Conservation (phyloP, 2,888 invertebrate genomes). For the Tinea semifulvella region DNA sequence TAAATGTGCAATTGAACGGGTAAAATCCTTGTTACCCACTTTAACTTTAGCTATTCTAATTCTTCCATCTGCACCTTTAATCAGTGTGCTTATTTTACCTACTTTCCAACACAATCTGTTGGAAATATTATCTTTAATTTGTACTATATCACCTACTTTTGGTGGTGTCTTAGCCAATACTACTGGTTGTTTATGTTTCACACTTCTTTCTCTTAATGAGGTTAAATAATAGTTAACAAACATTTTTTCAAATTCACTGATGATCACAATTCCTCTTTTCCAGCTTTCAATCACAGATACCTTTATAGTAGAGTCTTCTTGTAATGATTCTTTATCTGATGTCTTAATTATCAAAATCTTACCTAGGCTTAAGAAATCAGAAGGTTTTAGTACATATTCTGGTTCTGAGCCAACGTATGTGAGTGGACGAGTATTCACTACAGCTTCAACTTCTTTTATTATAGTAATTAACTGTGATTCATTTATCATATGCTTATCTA, state of each 20-base stretch:
- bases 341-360: neutral
- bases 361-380: constrained; percentile 15
- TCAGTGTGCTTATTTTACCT: constrained; percentile 6
- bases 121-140: constrained; percentile 15
- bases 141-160: constrained; percentile 14
- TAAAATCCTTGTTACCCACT: constrained; percentile 11
- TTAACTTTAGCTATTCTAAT: neutral
- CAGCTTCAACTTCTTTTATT: constrained; percentile 18
- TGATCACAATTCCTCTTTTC: neutral
- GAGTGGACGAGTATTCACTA: constrained; percentile 19
- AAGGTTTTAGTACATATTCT: constrained; percentile 17
- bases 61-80: constrained; percentile 3
- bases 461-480: constrained; percentile 17
- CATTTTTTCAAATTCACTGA: constrained; percentile 5
- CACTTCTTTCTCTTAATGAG: constrained; percentile 14
- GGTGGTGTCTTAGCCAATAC: neutral
- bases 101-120: constrained; percentile 13
- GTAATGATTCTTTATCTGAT: neutral
- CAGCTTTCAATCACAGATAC: neutral
- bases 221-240: constrained; percentile 14
- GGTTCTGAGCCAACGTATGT: constrained; percentile 16
- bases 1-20: constrained; percentile 9
- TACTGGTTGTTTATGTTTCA: constrained; percentile 11
- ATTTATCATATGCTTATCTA: constrained; percentile 17
- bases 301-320: neutral